Evolutionary conservation across 2,888 invertebrate species (phyloP), one percentile per base, ranked within the genome.

Genomic region (Rotaria macrura): DNA sequence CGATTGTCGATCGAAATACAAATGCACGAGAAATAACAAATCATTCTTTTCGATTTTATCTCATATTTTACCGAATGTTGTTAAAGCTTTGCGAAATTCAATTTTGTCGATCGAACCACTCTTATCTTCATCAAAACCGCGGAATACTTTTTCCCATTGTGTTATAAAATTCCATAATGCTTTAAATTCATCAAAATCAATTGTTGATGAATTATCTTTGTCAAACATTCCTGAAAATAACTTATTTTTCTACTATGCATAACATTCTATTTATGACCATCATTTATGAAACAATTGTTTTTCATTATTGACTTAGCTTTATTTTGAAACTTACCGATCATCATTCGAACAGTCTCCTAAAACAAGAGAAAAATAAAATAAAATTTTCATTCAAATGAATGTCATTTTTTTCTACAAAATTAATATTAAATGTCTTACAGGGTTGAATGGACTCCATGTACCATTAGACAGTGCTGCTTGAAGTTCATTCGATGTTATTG

Each of bases 161-260:
- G 95, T 95, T 0, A 99, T 95, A 91, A 97, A 99, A 90, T 96
- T 96, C 98, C 98, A 99, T 0, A 99, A 92, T 0, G 95, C 94
- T 84, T 95, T 95, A 91, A 99, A 99, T 91, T 98, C 97, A 89
- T 96, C 94, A 91, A 97, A 97, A 88, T 93, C 94, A 85, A 99
- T 96, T 1, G 94, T 94, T 14, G 97, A 97, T 89, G 94, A 93
- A 89, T 94, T 94, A 89, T 95, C 94, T 87, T 94, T 93, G 91
- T 99, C 98, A 92, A 96, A 97, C 97, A 98, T 93, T 84, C 92
- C 92, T 34, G 79, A 79, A 84, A 86, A 84, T 55, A 86, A 72
- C 49, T 84, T 83, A 83, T 47, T 20, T 6, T 20, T 25, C 25
- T 6, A 84, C 34, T 38, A 40, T 52, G 29, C 38, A 54, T 20